phyloP scores from a whole-genome alignment of 2,113 vertebrate genomes.

The Elgaria multicarinata region DNA sequence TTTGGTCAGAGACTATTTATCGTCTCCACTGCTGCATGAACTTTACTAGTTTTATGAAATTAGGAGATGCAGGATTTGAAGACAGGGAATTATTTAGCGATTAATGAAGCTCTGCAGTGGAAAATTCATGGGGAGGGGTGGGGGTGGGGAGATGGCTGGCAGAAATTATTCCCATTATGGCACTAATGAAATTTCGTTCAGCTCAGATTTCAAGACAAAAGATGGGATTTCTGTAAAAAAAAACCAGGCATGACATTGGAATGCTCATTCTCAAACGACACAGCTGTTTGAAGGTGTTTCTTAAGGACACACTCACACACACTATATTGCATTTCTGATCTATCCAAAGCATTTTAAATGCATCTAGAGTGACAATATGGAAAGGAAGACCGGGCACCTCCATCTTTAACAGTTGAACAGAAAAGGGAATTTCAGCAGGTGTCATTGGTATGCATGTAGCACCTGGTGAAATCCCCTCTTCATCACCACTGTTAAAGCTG shows the following conservation, averaged over 20 bases:
- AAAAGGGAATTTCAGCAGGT: no score
- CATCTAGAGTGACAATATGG: no score
- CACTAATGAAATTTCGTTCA: neutral
- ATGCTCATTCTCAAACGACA: neutral
- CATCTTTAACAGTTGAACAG: no score
- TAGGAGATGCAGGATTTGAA: neutral
- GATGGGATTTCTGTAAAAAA: neutral
- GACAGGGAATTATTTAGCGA: neutral
- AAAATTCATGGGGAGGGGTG: neutral
- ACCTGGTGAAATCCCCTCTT: no score
- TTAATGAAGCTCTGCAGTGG: neutral
- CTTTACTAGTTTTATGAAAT: slow-evolving; percentile 2
- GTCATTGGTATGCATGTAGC: no score
- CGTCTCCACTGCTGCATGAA: neutral
- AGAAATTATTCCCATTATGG: neutral
- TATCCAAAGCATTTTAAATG: neutral
- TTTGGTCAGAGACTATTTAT: neutral
- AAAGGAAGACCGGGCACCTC: no score
- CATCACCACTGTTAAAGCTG: no score
- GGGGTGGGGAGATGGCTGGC: no score
- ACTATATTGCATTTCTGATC: neutral
- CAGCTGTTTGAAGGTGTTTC: neutral
- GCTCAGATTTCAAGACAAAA: neutral
- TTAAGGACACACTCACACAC: neutral
- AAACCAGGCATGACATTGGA: neutral